phyloP scores from a whole-genome alignment of 2,113 vertebrate species.

The Leptodactylus fuscus region DNA sequence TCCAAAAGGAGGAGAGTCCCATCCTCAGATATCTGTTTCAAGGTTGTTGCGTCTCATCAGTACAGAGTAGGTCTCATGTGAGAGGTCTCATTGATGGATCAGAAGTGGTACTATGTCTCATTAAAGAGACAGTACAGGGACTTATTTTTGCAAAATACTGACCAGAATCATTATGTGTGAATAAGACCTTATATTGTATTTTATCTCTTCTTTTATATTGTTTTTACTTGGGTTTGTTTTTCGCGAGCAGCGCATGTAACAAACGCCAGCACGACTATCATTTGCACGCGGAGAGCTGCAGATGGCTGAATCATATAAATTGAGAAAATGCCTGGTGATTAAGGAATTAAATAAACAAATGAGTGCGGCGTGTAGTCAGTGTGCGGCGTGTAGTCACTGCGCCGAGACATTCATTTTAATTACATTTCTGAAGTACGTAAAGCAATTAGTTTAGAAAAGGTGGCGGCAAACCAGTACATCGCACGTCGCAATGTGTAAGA shows the following conservation, averaged over 20 bases:
- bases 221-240: not conserved
- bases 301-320: constrained; percentile 48
- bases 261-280: not conserved
- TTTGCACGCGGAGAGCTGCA: constrained; percentile 23
- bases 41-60: no score
- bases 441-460: constrained; percentile 42
- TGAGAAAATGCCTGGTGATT: constrained; percentile 43
- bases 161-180: no score
- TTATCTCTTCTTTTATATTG: not conserved
- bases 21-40: no score
- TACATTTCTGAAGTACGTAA: constrained; percentile 47
- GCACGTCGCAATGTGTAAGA: not conserved
- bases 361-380: constrained; percentile 32
- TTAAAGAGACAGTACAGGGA: no score
- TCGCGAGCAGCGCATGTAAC: not conserved
- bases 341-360: constrained; percentile 57
- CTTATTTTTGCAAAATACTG: no score
- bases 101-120: no score
- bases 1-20: no score
- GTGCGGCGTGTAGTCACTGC: constrained; percentile 35
- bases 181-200: no score
- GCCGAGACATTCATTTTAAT: constrained; percentile 53
- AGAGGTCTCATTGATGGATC: no score
- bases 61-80: no score
- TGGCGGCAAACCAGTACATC: constrained; percentile 27